A percentile compares a stretch with the other conserved stretches of the same genome.
These are phyloP conservation scores for Conus canariensis DNA, from an alignment of 2,888 invertebrate genomes.

Conservation along the genomic window DNA sequence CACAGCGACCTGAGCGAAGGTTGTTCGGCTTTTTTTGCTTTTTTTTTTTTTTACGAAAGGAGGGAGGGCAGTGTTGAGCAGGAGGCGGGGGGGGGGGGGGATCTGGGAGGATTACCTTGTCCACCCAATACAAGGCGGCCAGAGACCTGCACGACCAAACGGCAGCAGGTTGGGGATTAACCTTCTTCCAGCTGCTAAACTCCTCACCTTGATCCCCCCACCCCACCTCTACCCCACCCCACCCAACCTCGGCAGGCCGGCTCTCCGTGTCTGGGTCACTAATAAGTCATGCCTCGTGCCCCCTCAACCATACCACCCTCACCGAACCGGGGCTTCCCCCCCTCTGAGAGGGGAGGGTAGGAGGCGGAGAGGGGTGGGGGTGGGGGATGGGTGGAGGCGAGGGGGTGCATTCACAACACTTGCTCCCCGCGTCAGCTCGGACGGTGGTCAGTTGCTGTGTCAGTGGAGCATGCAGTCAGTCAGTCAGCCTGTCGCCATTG, in stretches of 20 bases:
- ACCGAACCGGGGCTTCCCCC: neutral
- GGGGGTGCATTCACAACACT: slow-evolving; percentile 4
- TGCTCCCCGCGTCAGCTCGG: neutral
- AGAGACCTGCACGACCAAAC: too few species aligned
- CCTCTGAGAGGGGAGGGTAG: neutral
- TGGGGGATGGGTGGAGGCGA: neutral
- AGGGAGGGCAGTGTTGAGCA: too few species aligned
- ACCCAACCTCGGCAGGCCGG: neutral
- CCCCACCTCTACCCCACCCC: neutral
- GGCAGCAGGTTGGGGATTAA: neutral
- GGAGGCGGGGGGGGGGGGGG: too few species aligned
- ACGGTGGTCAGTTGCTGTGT: neutral
- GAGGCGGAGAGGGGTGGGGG: neutral
- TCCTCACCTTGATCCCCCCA: neutral
- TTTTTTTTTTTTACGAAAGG: too few species aligned
- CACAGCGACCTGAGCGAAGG: too few species aligned
- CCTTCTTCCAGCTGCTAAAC: neutral
- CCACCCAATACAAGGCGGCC: too few species aligned
- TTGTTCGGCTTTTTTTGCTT: too few species aligned
- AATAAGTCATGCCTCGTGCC: neutral
- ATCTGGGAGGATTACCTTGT: too few species aligned
- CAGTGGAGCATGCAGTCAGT: neutral
- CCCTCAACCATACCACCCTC: neutral
- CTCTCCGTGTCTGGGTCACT: too few species aligned
- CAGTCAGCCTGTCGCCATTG: too few species aligned